Base-by-base conservation (phyloP, 2,113 vertebrate species). In the Tringa solitaria region DNA sequence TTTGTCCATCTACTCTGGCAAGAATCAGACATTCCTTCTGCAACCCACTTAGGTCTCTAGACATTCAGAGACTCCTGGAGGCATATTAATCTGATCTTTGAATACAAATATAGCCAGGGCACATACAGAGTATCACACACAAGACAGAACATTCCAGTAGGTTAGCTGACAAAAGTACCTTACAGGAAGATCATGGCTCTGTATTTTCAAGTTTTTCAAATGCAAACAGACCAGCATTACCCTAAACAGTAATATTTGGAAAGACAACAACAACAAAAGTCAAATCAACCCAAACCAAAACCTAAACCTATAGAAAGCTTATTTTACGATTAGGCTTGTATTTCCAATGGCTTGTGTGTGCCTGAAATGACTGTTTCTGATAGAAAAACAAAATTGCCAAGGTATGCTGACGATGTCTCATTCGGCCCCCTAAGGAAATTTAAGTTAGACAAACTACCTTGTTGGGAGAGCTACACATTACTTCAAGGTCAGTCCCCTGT, bases 401-500 rank as follows among this genome's bases (percentile, higher is more conserved):
- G 89, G 50, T 59, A 30, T 4, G 54, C 35, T 93, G 73, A 59
- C 41, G 48, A 51, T 3, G 24, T 87, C 89, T 92, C 56, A 61
- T 83, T 87, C 39, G 60, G 76, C 63, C 39, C 67, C 27, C 86
- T 27, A 12, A 73, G 59, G 92, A 84, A 82, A 92, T 74, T 87
- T 89, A 94, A 94, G 83, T 93, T 88, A 96, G 94, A 95, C 80
- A 95, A 95, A 95, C 59, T 46, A 64, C 63, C 73, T 64, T 76
- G 80, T 79, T 90, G 57, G 50, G 23, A 93, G 77, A 53, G 22
- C 77, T 91, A 35, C 37, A 90, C 69, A 54, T 93, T 91, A 77
- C 93, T 93, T 91, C 96, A 96, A 97, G 97, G 98, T 95, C 73
- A 54, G 48, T 6, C 1, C 35, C 95, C 96, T 94, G 22, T 89